phyloP scores from a whole-genome alignment of 1,140 invertebrate genomes.

The Rhopalosiphum maidis region DNA sequence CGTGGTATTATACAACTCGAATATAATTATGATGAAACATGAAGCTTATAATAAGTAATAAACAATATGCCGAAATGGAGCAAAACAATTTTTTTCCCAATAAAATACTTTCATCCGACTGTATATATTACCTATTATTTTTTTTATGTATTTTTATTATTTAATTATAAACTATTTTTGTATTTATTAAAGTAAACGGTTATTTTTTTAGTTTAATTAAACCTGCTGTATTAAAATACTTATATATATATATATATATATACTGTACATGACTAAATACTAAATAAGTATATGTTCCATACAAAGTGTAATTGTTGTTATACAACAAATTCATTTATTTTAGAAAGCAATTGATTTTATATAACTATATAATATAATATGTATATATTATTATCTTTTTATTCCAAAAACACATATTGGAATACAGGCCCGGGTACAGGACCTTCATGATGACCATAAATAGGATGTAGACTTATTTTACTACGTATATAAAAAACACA shows the following conservation, averaged over 20 bases:
- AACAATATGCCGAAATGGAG: neutral
- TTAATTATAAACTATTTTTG: neutral
- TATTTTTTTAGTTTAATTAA: neutral
- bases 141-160: neutral
- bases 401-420: neutral
- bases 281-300: neutral
- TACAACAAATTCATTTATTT: neutral
- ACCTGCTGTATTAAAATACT: neutral
- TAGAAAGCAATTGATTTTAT: constrained; percentile 13
- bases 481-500: neutral
- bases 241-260: neutral
- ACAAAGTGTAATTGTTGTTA: neutral
- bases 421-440: neutral
- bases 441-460: neutral
- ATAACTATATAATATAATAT: neutral
- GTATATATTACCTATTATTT: neutral
- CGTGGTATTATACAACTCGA: neutral
- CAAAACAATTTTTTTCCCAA: neutral
- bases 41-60: neutral
- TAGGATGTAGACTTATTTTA: neutral
- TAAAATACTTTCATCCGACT: neutral
- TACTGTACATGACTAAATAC: neutral
- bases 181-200: neutral
- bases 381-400: neutral
- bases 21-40: neutral